Evolutionary conservation across 2,888 invertebrate genomes (phyloP).

Genomic region (Fragum sueziense): DNA sequence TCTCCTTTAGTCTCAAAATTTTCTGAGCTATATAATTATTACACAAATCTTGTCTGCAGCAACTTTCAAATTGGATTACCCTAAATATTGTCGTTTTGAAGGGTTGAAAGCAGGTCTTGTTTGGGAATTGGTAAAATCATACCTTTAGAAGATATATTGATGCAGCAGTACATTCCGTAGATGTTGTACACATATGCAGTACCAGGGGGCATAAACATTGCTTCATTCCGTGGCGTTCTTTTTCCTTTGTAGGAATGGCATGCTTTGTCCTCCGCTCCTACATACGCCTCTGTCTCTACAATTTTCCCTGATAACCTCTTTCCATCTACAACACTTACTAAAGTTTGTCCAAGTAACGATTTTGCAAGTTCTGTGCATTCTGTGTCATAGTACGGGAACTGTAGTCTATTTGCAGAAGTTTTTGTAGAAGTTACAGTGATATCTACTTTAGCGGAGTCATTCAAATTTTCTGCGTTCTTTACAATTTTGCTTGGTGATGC

Average conservation of each 20-base stretch:
- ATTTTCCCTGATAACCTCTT: constrained; percentile 86
- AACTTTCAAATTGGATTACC: too few species aligned
- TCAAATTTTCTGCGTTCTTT: neutral
- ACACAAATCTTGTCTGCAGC: too few species aligned
- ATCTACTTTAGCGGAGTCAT: too few species aligned
- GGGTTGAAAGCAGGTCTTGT: too few species aligned
- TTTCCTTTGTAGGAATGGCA: constrained; percentile 86
- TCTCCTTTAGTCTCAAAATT: constrained; percentile 1
- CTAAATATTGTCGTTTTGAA: too few species aligned
- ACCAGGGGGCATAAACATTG: constrained; percentile 89
- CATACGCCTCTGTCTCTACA: constrained; percentile 89
- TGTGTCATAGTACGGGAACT: constrained; percentile 69
- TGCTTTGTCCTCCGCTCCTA: constrained; percentile 87
- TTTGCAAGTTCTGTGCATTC: constrained; percentile 84
- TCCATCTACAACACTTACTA: constrained; percentile 84
- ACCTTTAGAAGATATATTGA: constrained; percentile 88
- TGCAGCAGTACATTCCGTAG: constrained; percentile 89
- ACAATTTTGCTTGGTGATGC: neutral
- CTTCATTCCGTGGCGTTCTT: constrained; percentile 86
- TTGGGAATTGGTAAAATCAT: too few species aligned
- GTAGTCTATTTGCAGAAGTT: constrained; percentile 38
- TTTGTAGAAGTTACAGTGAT: neutral
- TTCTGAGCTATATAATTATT: too few species aligned
- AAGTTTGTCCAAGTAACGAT: constrained; percentile 86
- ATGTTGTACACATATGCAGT: constrained; percentile 89